These are phyloP conservation scores for Actinernus sp. DNA, from an alignment of 92 coral and sea anemone genomes.

Conservation along the genomic window DNA sequence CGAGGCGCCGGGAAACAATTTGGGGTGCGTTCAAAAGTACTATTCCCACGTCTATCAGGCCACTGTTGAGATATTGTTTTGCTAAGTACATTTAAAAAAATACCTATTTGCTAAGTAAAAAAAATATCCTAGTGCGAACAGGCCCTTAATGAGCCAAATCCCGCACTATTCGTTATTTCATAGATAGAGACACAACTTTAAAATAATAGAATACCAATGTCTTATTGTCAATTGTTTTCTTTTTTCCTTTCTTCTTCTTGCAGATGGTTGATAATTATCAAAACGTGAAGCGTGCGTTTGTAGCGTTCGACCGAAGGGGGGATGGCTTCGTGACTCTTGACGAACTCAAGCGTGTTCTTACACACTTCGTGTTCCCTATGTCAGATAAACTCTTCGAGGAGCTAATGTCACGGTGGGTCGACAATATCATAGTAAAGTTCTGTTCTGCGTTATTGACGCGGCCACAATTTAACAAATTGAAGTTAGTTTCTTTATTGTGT, in stretches of 20 bases:
- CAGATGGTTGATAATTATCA: constrained; percentile 84
- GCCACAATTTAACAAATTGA: too few relatives aligned
- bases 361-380: constrained; percentile 88
- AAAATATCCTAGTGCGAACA: too few relatives aligned
- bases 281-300: constrained; percentile 86
- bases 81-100: too few relatives aligned
- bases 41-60: too few relatives aligned
- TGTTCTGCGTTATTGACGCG: too few relatives aligned
- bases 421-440: too few relatives aligned
- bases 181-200: background rate
- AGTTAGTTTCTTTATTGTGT: too few relatives aligned
- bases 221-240: background rate
- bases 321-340: constrained; percentile 91
- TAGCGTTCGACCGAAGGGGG: constrained; percentile 87
- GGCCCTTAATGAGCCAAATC: too few relatives aligned
- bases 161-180: background rate
- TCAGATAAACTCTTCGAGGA: constrained; percentile 83
- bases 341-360: constrained; percentile 88
- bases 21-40: too few relatives aligned
- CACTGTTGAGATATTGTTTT: too few relatives aligned
- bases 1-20: too few relatives aligned
- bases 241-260: constrained; percentile 1
- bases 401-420: constrained; percentile 87
- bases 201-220: background rate
- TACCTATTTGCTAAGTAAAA: too few relatives aligned